Evolutionary conservation across 2,888 invertebrate genomes (phyloP).

Genomic region (Dryomyza anilis): DNA sequence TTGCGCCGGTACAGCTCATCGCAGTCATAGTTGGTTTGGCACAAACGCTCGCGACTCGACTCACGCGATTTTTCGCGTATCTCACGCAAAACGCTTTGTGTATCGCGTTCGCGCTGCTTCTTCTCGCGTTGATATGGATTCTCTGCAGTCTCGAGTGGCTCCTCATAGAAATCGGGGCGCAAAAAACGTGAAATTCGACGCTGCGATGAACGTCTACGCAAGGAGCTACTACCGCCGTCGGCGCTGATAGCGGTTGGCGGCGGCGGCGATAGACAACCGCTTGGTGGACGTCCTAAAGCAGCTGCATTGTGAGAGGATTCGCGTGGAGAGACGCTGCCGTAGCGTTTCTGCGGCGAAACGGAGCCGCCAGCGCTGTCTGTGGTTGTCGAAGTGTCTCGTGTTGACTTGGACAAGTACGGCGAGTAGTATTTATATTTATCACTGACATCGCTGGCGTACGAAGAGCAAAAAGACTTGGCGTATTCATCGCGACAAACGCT

Average conservation of each 20-base stretch:
- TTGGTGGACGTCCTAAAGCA: conserved; percentile 52
- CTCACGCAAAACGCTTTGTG: conserved; percentile 72
- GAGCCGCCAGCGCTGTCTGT: conserved; percentile 39
- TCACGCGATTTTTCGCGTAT: conserved; percentile 68
- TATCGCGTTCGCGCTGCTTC: conserved; percentile 72
- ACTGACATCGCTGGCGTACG: conserved; percentile 54
- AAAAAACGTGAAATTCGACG: conserved; percentile 76
- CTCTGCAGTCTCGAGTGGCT: conserved; percentile 67
- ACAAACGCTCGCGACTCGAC: conserved; percentile 55
- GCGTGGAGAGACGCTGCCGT: conserved; percentile 41
- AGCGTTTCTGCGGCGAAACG: conserved; percentile 47
- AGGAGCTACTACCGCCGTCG: conserved; percentile 44
- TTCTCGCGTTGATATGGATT: conserved; percentile 66
- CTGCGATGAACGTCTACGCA: conserved; percentile 61
- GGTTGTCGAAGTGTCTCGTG: conserved; percentile 33
- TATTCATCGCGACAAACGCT: conserved; percentile 53
- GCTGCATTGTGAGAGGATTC: conserved; percentile 33
- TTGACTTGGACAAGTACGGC: conserved; percentile 51
- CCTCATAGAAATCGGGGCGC: conserved; percentile 78
- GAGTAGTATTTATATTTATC: conserved; percentile 61
- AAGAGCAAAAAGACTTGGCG: conserved; percentile 48
- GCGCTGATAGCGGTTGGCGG: conserved; percentile 35
- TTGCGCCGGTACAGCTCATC: conserved; percentile 43
- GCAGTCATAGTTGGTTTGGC: conserved; percentile 50
- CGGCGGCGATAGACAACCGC: conserved; percentile 52